Base-by-base conservation (phyloP, 2,113 vertebrate genomes). In the Pelodiscus sinensis region DNA sequence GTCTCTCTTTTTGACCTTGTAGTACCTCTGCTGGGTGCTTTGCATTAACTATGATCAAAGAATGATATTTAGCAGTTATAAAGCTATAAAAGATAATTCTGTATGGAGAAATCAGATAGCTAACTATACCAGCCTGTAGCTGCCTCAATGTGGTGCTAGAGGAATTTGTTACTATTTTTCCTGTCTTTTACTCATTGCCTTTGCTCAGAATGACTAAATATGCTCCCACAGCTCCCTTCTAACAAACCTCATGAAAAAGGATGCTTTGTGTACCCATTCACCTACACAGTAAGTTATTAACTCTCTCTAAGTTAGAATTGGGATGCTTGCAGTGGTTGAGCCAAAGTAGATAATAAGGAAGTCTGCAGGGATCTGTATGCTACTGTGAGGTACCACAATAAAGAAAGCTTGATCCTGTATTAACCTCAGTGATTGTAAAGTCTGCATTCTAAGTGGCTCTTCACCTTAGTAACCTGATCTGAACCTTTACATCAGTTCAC, bases 241-340 rank as follows among this genome's bases (percentile, higher is more conserved):
- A 90, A 87, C 51, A 90, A 92, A 81, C 25, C 52, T 84, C n/a
- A 79, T 60, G 71, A 83, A 95, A 54, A 94, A 88, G 4, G 19
- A 86, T 86, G 12, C 35, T 84, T 56, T 58, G 24, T 81, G 54
- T 51, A 90, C n/a, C 51, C 82, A 52, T 89, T 93, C 87, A 87
- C 31, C 79, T 9, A 79, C 51, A 22, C 60, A 91, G 82, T 65
- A 85, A 65, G 73, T 87, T 96, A 89, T 88, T 94, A 92, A 62
- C 6, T 81, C 35, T 90, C 52, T 82, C 29, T 68, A 75, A 84
- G 75, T 54, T 25, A 87, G 82, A 94, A 93, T n/a, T 91, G 7
- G 4, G 35, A 89, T 86, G 35, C 44, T 95, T 82, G 56, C 29
- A 0, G 2, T 57, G 83, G 62, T 68, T 90, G 85, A 82, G 25